Evolutionary conservation across 2,113 vertebrate genomes (phyloP), one percentile per base, ranked within the genome.

Genomic region (Clarias magur): DNA sequence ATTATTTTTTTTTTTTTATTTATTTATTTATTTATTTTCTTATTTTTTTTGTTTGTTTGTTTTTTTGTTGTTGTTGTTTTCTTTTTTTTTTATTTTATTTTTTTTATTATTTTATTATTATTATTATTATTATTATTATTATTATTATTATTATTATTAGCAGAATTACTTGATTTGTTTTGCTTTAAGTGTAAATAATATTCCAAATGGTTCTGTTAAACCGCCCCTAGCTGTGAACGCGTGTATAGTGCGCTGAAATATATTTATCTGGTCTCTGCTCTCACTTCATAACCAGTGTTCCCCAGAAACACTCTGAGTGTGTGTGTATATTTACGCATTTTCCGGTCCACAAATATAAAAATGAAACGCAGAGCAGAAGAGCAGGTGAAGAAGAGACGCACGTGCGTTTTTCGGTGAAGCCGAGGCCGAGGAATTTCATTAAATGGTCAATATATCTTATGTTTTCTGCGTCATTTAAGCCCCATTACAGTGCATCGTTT

Each of bases 381-480:
- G 84, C 84, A 80, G 80, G 84, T 72, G 70, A 72, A 21, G 62
- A 86, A 73, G 72, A 73, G 72, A 73, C 53, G 21, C 7, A 73
- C 63, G 81, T 88, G 88, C 79, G 80, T 89, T 88, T 88, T 88
- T 89, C 88, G 89, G 86, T 89, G 90, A 89, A 89, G 88, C 85
- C 89, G 91, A 94, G 93, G 93, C 94, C 93, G 91, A 87, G 88
- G 89, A 90, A 90, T 95, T 95, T 95, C 95, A 95, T 95, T 95
- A 95, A 95, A 95, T 95, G 95, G 94, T 95, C 95, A 95, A 95
- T 95, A 95, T 93, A 95, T 95, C 93, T 95, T 95, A 93, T 94
- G 94, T 95, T 95, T 96, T 96, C 95, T 95, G 95, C 93, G 93
- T 95, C 95, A 96, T 96, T 95, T 95, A 95, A 94, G 94, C 93